phyloP scores from a whole-genome alignment of 2,797 vertebrate genomes.

The Cossypha caffra region DNA sequence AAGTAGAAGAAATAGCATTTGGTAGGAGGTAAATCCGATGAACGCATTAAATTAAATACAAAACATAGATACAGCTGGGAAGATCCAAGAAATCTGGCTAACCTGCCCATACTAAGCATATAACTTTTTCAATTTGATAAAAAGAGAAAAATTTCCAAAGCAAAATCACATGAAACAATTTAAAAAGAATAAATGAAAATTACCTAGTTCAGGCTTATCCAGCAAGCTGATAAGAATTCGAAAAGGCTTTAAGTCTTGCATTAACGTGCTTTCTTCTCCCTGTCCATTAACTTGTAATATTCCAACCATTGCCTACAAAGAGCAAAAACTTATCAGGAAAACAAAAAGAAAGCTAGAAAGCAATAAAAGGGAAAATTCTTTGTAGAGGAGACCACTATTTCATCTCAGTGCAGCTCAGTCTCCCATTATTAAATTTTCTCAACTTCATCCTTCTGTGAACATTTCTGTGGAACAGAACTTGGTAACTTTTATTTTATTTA shows the following conservation, averaged over 20 bases:
- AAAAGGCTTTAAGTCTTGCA: constrained; percentile 97
- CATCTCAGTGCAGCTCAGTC: background rate
- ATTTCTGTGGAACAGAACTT: background rate
- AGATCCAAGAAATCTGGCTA: background rate
- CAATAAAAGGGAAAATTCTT: background rate
- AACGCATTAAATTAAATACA: background rate
- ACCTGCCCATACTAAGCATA: background rate
- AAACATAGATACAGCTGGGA: background rate
- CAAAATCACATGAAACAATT: background rate
- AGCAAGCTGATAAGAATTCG: constrained; percentile 97
- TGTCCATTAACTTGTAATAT: constrained; percentile 94
- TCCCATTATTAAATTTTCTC: background rate
- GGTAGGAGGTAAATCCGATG: background rate
- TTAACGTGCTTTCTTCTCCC: constrained; percentile 90
- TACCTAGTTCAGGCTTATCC: constrained; percentile 99
- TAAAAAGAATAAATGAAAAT: background rate
- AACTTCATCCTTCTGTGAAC: background rate
- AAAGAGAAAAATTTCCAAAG: background rate
- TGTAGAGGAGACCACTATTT: background rate
- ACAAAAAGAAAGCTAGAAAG: background rate
- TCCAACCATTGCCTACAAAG: constrained; percentile 92
- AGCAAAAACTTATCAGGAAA: constrained; percentile 17
- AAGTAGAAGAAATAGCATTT: background rate
- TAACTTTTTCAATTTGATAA: background rate
- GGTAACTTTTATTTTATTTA: background rate